These are phyloP conservation scores for Panopea generosa DNA, from an alignment of 2,888 invertebrate species.

Conservation along the genomic window DNA sequence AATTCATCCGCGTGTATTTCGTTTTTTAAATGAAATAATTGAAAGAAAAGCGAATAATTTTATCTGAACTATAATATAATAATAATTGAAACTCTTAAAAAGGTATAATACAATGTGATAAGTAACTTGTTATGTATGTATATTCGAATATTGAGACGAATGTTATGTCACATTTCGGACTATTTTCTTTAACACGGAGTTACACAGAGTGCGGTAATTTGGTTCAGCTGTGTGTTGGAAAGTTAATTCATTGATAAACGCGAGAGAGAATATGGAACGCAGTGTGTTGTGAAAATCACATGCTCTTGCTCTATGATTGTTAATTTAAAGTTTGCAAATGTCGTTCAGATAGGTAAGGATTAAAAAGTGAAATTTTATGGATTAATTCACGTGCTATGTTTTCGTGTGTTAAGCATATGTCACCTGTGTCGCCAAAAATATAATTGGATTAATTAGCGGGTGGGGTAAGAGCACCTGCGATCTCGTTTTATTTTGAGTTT, in stretches of 20 bases:
- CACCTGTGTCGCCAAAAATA: conserved; percentile 29
- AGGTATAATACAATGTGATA: neutral
- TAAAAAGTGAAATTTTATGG: neutral
- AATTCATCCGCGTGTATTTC: neutral
- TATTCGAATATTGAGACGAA: no score
- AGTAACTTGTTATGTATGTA: no score
- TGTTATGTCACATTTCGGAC: neutral
- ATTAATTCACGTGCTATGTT: neutral
- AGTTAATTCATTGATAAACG: conserved; percentile 29
- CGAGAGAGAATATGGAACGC: neutral
- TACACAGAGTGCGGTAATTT: conserved; percentile 2
- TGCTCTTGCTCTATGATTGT: neutral
- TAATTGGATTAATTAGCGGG: conserved; percentile 11
- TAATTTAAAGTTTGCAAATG: conserved; percentile 4
- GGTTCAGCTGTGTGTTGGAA: conserved; percentile 13
- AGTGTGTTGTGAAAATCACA: neutral
- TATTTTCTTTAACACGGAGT: conserved; percentile 7
- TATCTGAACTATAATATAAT: neutral
- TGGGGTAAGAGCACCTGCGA: conserved; percentile 13
- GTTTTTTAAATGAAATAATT: neutral
- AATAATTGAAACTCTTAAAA: neutral
- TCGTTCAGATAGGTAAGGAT: conserved; percentile 31
- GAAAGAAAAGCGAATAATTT: no score
- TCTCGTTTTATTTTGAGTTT: neutral
- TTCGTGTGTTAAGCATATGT: neutral